A percentile compares a stretch with the other conserved stretches of the same genome.
Evolutionary conservation across 2,113 vertebrate species (phyloP).

Genomic region (Benitochromis conjunctus): DNA sequence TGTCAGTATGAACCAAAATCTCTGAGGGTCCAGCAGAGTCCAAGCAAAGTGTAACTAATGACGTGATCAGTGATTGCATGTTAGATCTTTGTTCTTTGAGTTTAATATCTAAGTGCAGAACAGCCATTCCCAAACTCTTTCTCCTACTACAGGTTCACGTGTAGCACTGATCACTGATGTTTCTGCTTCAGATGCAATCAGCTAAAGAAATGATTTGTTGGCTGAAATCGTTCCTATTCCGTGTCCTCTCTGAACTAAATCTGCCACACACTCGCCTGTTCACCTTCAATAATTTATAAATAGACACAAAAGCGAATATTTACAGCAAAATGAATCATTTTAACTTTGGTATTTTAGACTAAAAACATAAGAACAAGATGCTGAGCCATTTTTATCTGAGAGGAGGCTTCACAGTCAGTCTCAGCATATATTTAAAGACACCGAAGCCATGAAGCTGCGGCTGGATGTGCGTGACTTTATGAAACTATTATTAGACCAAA

Average conservation of each 20-base stretch:
- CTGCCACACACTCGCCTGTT: background rate
- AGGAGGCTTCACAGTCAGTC: background rate
- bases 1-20: background rate
- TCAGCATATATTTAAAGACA: background rate
- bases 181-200: background rate
- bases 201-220: background rate
- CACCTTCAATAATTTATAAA: background rate
- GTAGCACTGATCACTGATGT: background rate
- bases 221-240: fast-evolving
- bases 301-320: background rate
- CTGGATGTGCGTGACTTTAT: background rate
- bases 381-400: background rate
- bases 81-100: background rate
- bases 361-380: background rate
- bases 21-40: background rate
- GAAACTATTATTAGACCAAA: background rate
- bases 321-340: background rate
- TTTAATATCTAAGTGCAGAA: background rate
- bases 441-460: background rate
- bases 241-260: background rate
- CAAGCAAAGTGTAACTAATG: background rate
- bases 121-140: background rate
- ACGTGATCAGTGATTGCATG: background rate
- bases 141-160: background rate
- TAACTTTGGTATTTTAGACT: background rate